A percentile compares a stretch with the other conserved stretches of the same genome.
Conservation (phyloP, 2,113 vertebrate genomes). For the Oryzias curvinotus region DNA sequence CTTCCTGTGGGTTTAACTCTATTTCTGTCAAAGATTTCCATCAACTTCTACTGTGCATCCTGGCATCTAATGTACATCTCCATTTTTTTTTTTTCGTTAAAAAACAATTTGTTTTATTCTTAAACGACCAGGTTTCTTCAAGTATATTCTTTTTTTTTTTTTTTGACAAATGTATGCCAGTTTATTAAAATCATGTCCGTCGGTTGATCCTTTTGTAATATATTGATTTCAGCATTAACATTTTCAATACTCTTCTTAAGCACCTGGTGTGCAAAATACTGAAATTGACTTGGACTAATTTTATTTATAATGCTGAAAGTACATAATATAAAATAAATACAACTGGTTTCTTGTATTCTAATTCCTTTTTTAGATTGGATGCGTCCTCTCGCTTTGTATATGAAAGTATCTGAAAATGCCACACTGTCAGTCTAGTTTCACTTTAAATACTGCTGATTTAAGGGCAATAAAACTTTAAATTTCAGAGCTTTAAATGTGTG, state of each 20-base stretch:
- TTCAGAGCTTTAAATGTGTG: slow-evolving; percentile 24
- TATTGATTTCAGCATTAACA: slow-evolving; percentile 52
- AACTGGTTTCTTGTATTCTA: background rate
- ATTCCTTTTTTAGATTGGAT: slow-evolving; percentile 68
- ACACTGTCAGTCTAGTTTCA: slow-evolving; percentile 69
- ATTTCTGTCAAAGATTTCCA: too few species aligned
- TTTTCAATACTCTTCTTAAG: slow-evolving; percentile 66
- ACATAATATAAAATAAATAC: slow-evolving; percentile 69
- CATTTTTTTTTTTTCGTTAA: slow-evolving; percentile 13
- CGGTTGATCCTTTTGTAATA: slow-evolving; percentile 46
- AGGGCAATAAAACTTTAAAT: slow-evolving; percentile 70
- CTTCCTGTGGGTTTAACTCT: too few species aligned
- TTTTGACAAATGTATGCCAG: slow-evolving; percentile 24
- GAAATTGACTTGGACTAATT: slow-evolving; percentile 60
- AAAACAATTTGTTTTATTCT: slow-evolving; percentile 23
- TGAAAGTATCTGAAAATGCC: slow-evolving; percentile 68
- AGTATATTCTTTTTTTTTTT: slow-evolving; percentile 15
- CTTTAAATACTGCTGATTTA: slow-evolving; percentile 65
- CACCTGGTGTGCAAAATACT: slow-evolving; percentile 80
- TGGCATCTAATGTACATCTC: too few species aligned
- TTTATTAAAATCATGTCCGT: slow-evolving; percentile 47
- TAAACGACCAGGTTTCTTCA: slow-evolving; percentile 32
- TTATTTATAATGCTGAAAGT: slow-evolving; percentile 72
- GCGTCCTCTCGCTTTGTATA: slow-evolving; percentile 65
- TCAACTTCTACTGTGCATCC: too few species aligned